A percentile compares a stretch with the other conserved stretches of the same genome.
Evolutionary conservation across 2,113 vertebrate species (phyloP).

Genomic region (Progne subis): DNA sequence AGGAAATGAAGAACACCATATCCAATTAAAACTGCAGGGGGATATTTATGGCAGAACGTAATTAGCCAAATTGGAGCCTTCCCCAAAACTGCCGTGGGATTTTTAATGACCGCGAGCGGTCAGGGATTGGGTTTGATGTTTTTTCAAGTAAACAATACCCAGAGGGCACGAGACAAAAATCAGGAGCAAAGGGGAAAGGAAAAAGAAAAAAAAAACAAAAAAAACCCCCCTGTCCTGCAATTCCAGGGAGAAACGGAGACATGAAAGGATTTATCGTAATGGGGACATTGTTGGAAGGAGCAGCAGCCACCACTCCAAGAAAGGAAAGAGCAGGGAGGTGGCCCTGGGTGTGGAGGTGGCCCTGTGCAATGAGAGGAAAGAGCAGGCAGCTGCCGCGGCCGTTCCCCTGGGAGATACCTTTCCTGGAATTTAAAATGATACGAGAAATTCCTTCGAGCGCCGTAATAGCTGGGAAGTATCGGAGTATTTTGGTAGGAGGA

Average conservation of each 20-base stretch:
- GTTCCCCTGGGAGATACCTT: conserved; percentile 63
- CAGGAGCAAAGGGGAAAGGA: conserved; percentile 31
- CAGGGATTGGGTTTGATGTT: conserved; percentile 40
- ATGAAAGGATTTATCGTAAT: conserved; percentile 60
- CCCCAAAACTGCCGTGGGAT: conserved; percentile 51
- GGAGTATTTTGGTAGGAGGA: neutral
- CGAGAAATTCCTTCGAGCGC: neutral
- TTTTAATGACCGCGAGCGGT: conserved; percentile 34
- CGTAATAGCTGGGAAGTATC: neutral
- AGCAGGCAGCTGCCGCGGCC: conserved; percentile 15
- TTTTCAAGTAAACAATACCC: conserved; percentile 49
- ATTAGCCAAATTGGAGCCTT: conserved; percentile 64
- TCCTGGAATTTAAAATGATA: conserved; percentile 75
- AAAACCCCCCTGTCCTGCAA: neutral
- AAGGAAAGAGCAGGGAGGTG: conserved; percentile 48
- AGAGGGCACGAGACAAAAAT: conserved; percentile 50
- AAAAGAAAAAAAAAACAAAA: too few relatives aligned
- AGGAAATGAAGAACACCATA: conserved; percentile 66
- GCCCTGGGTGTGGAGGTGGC: conserved; percentile 62
- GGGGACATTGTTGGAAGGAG: conserved; percentile 54
- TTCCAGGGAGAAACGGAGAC: conserved; percentile 38
- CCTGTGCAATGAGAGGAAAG: conserved; percentile 57
- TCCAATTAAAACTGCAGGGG: conserved; percentile 68
- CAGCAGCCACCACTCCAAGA: neutral
- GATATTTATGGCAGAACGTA: conserved; percentile 54